Percentiles rank a stretch among this genome's conserved stretches.
phyloP scores from a whole-genome alignment of 2,113 vertebrate genomes.

The Cheilinus undulatus region DNA sequence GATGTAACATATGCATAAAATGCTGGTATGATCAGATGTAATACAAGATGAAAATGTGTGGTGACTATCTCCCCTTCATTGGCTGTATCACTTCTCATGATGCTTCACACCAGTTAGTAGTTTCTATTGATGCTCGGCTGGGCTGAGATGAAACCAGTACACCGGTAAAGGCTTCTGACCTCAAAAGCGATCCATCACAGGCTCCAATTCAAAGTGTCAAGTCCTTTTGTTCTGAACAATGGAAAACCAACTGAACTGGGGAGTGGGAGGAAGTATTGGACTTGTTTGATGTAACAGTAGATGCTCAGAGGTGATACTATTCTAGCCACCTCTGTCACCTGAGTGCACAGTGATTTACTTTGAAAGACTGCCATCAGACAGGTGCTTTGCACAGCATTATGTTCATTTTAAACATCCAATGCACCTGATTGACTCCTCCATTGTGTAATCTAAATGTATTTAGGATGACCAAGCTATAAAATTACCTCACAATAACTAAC shows the following conservation, averaged over 20 bases:
- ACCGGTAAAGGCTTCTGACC: slow-evolving; percentile 80
- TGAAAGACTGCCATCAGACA: slow-evolving; percentile 62
- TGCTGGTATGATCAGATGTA: slow-evolving; percentile 4
- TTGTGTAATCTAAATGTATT: no score
- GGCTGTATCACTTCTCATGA: slow-evolving; percentile 56
- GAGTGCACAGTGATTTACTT: slow-evolving; percentile 66
- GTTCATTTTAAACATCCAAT: no score
- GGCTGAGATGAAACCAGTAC: slow-evolving; percentile 78
- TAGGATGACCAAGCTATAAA: no score
- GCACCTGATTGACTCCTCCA: no score
- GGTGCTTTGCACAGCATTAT: slow-evolving; percentile 35
- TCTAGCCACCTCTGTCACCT: slow-evolving; percentile 74
- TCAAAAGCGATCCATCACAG: slow-evolving; percentile 82
- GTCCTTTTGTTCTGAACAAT: slow-evolving; percentile 79
- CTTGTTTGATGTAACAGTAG: slow-evolving; percentile 82
- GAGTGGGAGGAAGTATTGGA: slow-evolving; percentile 83
- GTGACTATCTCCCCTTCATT: slow-evolving; percentile 66
- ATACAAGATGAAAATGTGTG: no score
- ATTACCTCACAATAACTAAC: no score
- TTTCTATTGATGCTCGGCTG: slow-evolving; percentile 66
- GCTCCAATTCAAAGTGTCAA: slow-evolving; percentile 81
- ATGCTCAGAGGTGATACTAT: slow-evolving; percentile 74
- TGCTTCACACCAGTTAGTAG: slow-evolving; percentile 58
- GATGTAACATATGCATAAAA: slow-evolving; percentile 33
- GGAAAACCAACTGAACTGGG: slow-evolving; percentile 76